phyloP scores from a whole-genome alignment of 2,888 invertebrate genomes.

The Melinaea marsaeus region DNA sequence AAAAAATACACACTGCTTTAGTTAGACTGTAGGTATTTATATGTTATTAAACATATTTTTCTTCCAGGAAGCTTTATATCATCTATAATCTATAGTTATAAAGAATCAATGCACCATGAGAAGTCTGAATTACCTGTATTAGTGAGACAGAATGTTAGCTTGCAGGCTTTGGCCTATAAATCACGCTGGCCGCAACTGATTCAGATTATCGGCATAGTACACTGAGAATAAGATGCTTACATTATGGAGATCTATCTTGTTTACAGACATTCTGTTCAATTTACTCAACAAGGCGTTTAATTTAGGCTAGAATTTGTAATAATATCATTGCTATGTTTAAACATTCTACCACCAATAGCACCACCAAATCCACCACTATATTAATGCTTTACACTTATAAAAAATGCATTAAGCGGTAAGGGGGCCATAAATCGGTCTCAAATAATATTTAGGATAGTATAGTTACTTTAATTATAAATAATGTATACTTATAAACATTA shows the following conservation, averaged over 20 bases:
- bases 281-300: not conserved
- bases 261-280: conserved; percentile 4
- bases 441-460: too few relatives aligned
- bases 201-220: conserved; percentile 62
- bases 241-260: conserved; percentile 8
- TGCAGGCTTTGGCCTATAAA: conserved; percentile 64
- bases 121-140: conserved; percentile 55
- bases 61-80: not conserved
- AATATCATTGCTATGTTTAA: not conserved
- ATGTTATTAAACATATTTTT: not conserved
- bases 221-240: conserved; percentile 31
- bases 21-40: too few relatives aligned
- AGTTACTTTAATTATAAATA: too few relatives aligned
- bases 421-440: too few relatives aligned
- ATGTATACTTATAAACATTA: too few relatives aligned
- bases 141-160: conserved; percentile 51
- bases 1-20: too few relatives aligned
- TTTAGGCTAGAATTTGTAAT: conserved; percentile 1
- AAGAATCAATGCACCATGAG: conserved; percentile 38
- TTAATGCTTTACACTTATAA: too few relatives aligned
- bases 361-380: too few relatives aligned
- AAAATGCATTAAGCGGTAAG: too few relatives aligned
- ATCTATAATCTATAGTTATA: conserved; percentile 29
- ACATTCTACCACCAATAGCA: not conserved
- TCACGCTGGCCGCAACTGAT: conserved; percentile 68